Conservation (phyloP, 2,888 invertebrate species). For the Ypsolopha scabrella region DNA sequence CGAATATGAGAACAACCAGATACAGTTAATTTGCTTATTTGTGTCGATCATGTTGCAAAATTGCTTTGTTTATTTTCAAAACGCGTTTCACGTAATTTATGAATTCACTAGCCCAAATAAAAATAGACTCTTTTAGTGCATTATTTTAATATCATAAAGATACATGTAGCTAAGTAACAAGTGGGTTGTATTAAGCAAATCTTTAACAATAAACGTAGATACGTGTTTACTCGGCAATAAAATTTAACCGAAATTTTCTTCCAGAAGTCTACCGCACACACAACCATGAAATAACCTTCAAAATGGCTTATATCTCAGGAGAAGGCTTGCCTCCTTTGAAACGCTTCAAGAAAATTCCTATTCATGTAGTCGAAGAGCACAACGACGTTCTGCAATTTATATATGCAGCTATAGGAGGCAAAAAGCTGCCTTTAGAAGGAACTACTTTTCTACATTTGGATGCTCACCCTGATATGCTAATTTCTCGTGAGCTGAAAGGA, state of each 20-base stretch:
- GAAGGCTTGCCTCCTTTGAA: conserved; percentile 27
- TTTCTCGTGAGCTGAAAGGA: conserved; percentile 82
- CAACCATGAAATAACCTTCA: background rate
- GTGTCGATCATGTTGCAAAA: background rate
- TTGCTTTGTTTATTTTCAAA: background rate
- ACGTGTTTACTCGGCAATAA: too few species aligned
- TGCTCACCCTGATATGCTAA: conserved; percentile 92
- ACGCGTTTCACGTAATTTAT: background rate
- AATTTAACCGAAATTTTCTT: too few species aligned
- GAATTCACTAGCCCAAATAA: too few species aligned
- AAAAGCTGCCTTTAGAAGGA: conserved; percentile 82
- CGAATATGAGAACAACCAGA: background rate
- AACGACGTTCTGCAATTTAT: conserved; percentile 83
- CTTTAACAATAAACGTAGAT: too few species aligned
- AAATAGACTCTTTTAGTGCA: too few species aligned
- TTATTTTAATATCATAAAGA: too few species aligned
- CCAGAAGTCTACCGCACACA: background rate
- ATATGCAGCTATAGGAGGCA: conserved; percentile 83
- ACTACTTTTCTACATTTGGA: conserved; percentile 88
- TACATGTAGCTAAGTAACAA: too few species aligned
- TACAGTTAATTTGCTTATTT: background rate
- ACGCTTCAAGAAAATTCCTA: conserved; percentile 75
- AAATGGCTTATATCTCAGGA: background rate
- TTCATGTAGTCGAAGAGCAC: conserved; percentile 84
- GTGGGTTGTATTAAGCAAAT: too few species aligned